Conservation (phyloP, 30 jellyfish, hydroid and myxozoan genomes). For the Turritopsis rubra region DNA sequence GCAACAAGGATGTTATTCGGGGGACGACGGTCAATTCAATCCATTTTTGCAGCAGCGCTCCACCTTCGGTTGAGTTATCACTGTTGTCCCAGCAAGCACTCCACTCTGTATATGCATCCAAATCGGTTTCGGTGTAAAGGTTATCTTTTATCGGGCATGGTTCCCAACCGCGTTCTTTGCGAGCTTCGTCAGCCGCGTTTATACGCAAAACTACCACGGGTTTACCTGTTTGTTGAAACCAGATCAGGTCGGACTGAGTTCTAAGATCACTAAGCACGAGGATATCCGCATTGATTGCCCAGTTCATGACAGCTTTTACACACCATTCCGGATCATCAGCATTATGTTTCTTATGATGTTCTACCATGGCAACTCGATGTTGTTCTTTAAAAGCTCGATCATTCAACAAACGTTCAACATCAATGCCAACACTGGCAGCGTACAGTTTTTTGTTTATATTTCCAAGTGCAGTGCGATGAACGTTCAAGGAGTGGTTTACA, state of each 20-base stretch:
- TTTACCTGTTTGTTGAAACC: slow-evolving; percentile 11
- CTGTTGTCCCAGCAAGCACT: slow-evolving; percentile 26
- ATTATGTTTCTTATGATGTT: slow-evolving; percentile 2
- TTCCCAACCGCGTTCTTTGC: slow-evolving; percentile 17
- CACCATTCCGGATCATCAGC: slow-evolving; percentile 19
- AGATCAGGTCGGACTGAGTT: neutral
- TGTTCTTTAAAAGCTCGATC: slow-evolving; percentile 18
- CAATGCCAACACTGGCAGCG: slow-evolving; percentile 10
- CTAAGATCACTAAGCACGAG: slow-evolving; percentile 9
- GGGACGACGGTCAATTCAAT: slow-evolving; percentile 16
- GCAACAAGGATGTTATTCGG: neutral
- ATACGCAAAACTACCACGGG: neutral
- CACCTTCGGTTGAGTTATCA: neutral
- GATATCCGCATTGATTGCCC: neutral
- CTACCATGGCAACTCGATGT: slow-evolving; percentile 7
- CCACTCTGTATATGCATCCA: slow-evolving; percentile 11
- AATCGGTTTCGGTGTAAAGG: slow-evolving; percentile 6
- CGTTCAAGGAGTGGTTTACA: neutral
- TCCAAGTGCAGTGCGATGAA: slow-evolving; percentile 20
- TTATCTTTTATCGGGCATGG: slow-evolving; percentile 10
- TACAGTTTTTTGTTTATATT: slow-evolving; percentile 14
- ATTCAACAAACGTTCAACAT: neutral
- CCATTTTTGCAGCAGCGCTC: slow-evolving; percentile 2
- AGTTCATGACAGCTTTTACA: neutral
- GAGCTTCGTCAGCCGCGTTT: slow-evolving; percentile 7